These are phyloP conservation scores for Thunnus maccoyii DNA, from an alignment of 2,113 vertebrate species.

Conservation along the genomic window DNA sequence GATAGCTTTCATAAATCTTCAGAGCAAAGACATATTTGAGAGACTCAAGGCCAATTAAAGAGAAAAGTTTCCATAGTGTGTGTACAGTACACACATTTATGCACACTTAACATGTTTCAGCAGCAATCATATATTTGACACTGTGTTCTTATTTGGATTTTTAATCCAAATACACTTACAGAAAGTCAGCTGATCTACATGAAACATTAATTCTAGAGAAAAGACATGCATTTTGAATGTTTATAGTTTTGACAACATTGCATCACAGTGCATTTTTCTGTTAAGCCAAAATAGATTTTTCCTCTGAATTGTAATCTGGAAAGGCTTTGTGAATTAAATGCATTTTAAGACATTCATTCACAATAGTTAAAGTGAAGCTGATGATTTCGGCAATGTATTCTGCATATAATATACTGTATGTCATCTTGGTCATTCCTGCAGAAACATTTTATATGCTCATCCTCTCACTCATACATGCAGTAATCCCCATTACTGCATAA, in stretches of 20 bases:
- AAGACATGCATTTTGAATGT: neutral
- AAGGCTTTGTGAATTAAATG: neutral
- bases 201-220: neutral
- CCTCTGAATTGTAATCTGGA: too few species aligned
- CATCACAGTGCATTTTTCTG: neutral
- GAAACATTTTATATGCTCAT: too few species aligned
- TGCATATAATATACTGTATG: too few species aligned
- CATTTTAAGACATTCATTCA: neutral
- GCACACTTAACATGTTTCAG: constrained; percentile 7
- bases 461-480: too few species aligned
- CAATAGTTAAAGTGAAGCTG: too few species aligned
- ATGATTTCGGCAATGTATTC: too few species aligned
- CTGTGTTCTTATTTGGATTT: neutral
- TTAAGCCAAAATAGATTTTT: neutral
- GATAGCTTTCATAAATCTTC: constrained; percentile 1
- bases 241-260: neutral
- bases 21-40: neutral
- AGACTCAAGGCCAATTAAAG: constrained; percentile 1
- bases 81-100: neutral
- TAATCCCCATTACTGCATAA: too few species aligned
- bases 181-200: neutral
- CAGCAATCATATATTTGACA: neutral
- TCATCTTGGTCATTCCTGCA: too few species aligned
- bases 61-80: neutral
- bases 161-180: neutral